These are phyloP conservation scores for Alectoris magna DNA, from an alignment of 2,797 vertebrate species.

Conservation along the genomic window DNA sequence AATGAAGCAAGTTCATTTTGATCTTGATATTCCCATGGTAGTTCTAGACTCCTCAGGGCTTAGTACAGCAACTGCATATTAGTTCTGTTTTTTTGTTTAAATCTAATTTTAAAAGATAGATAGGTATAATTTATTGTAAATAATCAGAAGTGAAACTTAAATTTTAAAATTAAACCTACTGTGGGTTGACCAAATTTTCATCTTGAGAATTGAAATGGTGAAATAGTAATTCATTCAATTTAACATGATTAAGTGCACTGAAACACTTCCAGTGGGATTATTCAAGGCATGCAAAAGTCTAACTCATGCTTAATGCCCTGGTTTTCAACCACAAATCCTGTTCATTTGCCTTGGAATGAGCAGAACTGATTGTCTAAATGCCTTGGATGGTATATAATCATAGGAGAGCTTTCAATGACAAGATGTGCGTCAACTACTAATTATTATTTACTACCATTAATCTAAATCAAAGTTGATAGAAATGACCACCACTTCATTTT, in stretches of 20 bases:
- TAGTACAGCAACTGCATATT: not conserved
- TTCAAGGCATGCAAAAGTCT: not conserved
- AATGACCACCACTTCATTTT: slow-evolving; percentile 7
- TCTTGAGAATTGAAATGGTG: not conserved
- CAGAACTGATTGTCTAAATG: not conserved
- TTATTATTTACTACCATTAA: slow-evolving; percentile 43
- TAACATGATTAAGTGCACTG: not conserved
- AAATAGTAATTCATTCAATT: not conserved
- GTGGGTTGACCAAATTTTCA: not conserved
- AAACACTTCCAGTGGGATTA: not conserved
- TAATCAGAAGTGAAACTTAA: not conserved
- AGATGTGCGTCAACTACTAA: not conserved
- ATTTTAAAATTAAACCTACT: not conserved
- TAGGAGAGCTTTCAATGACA: not conserved
- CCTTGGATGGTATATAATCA: not conserved
- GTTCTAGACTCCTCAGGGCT: not conserved
- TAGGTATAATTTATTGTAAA: not conserved
- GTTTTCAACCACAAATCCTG: slow-evolving; percentile 20
- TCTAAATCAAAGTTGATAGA: slow-evolving; percentile 12
- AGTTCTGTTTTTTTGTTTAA: not conserved
- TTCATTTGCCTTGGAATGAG: slow-evolving; percentile 39
- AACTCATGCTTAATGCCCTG: not conserved
- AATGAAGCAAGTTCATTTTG: not conserved
- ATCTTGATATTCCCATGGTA: not conserved
- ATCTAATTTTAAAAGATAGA: not conserved